Base-by-base conservation (phyloP, 2,113 vertebrate species). In the Salvelinus fontinalis region DNA sequence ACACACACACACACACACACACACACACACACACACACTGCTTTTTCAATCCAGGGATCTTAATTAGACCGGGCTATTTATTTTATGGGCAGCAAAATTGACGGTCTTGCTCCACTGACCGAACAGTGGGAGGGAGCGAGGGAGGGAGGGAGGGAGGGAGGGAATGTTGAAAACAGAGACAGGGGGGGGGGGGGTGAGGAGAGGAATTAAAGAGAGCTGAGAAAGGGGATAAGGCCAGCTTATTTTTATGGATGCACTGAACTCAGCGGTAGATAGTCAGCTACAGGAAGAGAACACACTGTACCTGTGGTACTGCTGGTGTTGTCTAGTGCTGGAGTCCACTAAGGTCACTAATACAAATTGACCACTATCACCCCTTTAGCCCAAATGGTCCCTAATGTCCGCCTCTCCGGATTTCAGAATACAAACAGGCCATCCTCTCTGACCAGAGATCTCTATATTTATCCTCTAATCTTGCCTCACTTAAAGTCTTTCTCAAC, bases 1-100 rank as follows among this genome's bases (percentile, higher is more conserved):
- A 34, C 31, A 34, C 5, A 34, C 5, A 34, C 31, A 34, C 5
- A 48, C 44, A 27, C 67, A 57, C 76, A 4, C 3, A 31, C 29
- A 31, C 29, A 34, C 31, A 34, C 31, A 6, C 5, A 34, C 5
- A 34, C 31, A 34, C 34, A 44, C 39, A 11, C 3, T 78, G 82
- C 83, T 71, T 59, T 71, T 87, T 84, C 85, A 81, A 84, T 88
- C 85, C 84, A 87, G 76, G 84, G 83, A 83, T 89, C 89, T 90
- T 89, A 87, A 93, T 92, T 92, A 92, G 89, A 85, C 86, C 51
- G 78, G 81, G 81, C 86, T 89, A 88, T 91, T 93, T 91, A 85
- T 89, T 91, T 91, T 90, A 90, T 90, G 81, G 88, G 82, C 84
- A 84, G 82, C 89, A 91, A 90, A 44, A 92, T 92, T 90, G 90